A percentile compares a stretch with the other conserved stretches of the same genome.
Evolutionary conservation across 2,888 invertebrate genomes (phyloP).

Genomic region (Micropterix aruncella): DNA sequence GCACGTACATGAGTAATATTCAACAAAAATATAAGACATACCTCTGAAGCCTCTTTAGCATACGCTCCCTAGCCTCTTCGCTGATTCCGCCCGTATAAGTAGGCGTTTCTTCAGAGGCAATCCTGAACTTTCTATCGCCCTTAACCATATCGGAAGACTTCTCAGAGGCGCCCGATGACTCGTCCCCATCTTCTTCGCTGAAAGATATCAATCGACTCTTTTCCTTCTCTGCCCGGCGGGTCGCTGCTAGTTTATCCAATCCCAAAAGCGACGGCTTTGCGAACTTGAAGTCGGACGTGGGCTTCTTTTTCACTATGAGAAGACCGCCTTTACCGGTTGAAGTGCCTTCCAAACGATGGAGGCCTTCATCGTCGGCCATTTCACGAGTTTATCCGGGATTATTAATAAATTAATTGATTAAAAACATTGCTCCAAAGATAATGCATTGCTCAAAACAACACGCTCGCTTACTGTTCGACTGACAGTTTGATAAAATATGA

Average conservation of each 20-base stretch:
- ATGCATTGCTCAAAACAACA: too few species aligned
- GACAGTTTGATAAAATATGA: too few species aligned
- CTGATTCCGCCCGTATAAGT: conserved; percentile 89
- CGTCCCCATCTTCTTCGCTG: conserved; percentile 28
- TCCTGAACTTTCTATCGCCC: conserved; percentile 54
- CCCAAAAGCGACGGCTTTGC: conserved; percentile 68
- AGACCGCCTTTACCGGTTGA: conserved; percentile 50
- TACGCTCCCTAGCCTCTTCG: conserved; percentile 57
- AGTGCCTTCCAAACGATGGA: conserved; percentile 62
- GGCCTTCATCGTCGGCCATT: conserved; percentile 36
- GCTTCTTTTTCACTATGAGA: conserved; percentile 49
- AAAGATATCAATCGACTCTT: conserved; percentile 52
- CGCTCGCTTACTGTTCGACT: too few species aligned
- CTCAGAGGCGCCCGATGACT: conserved; percentile 17
- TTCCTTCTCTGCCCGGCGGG: conserved; percentile 49
- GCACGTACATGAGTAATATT: too few species aligned
- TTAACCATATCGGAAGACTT: conserved; percentile 16
- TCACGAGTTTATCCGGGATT: too few species aligned
- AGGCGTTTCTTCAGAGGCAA: conserved; percentile 77
- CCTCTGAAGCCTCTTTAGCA: conserved; percentile 49
- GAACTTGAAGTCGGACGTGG: conserved; percentile 54
- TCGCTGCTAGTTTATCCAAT: conserved; percentile 73
- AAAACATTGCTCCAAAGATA: too few species aligned
- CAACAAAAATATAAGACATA: too few species aligned
- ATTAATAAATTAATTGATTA: too few species aligned